These are phyloP conservation scores for Sebastes kiyomatsui DNA, from an alignment of 2,797 vertebrate genomes.

Conservation along the genomic window DNA sequence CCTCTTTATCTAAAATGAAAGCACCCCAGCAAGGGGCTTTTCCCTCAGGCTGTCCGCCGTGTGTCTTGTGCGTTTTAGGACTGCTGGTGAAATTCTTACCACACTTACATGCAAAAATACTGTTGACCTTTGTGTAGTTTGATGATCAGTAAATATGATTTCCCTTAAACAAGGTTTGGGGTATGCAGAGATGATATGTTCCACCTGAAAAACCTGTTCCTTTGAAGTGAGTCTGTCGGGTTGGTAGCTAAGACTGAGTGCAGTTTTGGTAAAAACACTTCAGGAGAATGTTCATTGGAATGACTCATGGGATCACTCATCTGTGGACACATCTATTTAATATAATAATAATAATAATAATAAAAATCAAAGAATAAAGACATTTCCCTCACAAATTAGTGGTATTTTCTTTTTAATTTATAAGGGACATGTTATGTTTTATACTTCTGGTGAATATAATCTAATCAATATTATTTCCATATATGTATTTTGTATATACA, in stretches of 20 bases:
- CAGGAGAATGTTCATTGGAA: background rate
- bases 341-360: background rate
- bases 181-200: background rate
- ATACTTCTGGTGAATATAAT: too few relatives aligned
- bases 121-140: background rate
- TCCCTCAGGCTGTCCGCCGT: background rate
- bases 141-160: background rate
- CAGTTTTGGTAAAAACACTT: background rate
- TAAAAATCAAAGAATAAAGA: too few relatives aligned
- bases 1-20: conserved; percentile 15
- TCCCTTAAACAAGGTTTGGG: background rate
- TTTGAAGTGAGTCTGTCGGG: background rate
- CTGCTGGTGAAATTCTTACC: background rate
- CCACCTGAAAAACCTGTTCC: background rate
- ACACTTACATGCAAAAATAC: background rate
- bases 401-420: too few relatives aligned
- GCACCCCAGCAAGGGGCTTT: background rate
- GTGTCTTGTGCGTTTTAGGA: background rate
- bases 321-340: background rate
- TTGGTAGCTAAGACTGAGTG: background rate
- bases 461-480: too few relatives aligned
- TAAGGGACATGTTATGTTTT: too few relatives aligned
- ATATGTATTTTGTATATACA: too few relatives aligned
- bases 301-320: background rate
- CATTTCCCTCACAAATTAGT: too few relatives aligned